These are phyloP conservation scores for Calliphora vomitoria DNA, from an alignment of 2,888 invertebrate genomes.

Conservation along the genomic window DNA sequence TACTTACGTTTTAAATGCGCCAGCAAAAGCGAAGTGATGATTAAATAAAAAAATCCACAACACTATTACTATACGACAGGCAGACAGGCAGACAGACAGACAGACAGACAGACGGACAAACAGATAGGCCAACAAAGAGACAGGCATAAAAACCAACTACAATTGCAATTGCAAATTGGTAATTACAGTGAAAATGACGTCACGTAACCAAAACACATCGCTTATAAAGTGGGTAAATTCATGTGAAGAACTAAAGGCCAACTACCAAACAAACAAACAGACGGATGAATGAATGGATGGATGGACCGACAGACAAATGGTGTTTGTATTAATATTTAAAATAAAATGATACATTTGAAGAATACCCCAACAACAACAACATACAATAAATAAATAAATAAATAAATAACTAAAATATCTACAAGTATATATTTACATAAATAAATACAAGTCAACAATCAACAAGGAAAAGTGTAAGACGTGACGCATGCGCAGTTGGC, in stretches of 20 bases:
- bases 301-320: background rate
- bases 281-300: background rate
- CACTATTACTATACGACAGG: conserved; percentile 13
- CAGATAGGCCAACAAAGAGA: background rate
- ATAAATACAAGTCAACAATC: background rate
- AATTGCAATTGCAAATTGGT: conserved; percentile 62
- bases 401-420: too few species aligned
- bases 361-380: conserved; percentile 41
- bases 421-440: background rate
- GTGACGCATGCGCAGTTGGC: conserved; percentile 59
- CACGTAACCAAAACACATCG: conserved; percentile 47
- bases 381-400: background rate
- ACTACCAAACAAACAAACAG: conserved; percentile 3
- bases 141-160: conserved; percentile 26
- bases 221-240: conserved; percentile 49
- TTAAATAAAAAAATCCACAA: conserved; percentile 54
- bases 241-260: conserved; percentile 37
- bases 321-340: background rate
- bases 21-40: conserved; percentile 61
- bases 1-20: conserved; percentile 42
- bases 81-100: conserved; percentile 8
- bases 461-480: conserved; percentile 34
- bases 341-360: conserved; percentile 19
- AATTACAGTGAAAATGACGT: conserved; percentile 63
- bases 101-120: background rate